Base-by-base conservation (phyloP, 1,140 invertebrate species). In the Diabrotica undecimpunctata region DNA sequence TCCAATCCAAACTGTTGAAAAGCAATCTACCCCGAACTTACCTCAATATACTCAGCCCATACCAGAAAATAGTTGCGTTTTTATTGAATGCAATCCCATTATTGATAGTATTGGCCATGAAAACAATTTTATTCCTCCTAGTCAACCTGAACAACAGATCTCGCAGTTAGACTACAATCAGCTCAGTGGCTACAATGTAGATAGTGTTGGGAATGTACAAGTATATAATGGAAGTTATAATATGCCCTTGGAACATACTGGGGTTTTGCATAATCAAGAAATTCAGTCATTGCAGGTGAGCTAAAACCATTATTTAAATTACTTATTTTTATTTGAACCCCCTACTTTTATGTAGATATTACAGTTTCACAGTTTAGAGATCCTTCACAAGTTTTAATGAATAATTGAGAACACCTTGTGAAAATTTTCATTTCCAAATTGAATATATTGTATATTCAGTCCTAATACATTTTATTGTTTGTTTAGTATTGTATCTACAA, bases 91-190 rank as follows among this genome's bases (percentile, higher is more conserved):
- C n/a, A 57, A 63, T 54, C 55, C 61, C 4, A 60, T 63, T 37
- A 41, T 66, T 13, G 54, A 66, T 54, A 35, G 50, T 57, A 36
- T 64, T 35, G 13, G 56, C 7, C 64, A 66, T 5, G 25, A 25
- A 46, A 60, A 55, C 10, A 57, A 51, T 60, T 64, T 64, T 37
- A 57, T 50, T 6, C 35, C 54, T 54, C 39, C 14, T 12, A 13
- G 53, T 38, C 57, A 65, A 41, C 8, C 11, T 51, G 63, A 64
- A 50, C 59, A 59, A 37, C 52, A 65, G n/a, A 14, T 74, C 35
- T 63, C 62, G 35, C 73, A 71, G 66, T 69, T 74, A 12, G 72
- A 71, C 64, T 75, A 74, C 56, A 72, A 70, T 67, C 69, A 65
- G 50, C 54, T 73, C 9, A 60, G 25, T 46, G 62, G 66, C 36